Percentiles rank a stretch among this genome's conserved stretches.
Evolutionary conservation across 2,888 invertebrate genomes (phyloP).

Genomic region (Brenthis ino): DNA sequence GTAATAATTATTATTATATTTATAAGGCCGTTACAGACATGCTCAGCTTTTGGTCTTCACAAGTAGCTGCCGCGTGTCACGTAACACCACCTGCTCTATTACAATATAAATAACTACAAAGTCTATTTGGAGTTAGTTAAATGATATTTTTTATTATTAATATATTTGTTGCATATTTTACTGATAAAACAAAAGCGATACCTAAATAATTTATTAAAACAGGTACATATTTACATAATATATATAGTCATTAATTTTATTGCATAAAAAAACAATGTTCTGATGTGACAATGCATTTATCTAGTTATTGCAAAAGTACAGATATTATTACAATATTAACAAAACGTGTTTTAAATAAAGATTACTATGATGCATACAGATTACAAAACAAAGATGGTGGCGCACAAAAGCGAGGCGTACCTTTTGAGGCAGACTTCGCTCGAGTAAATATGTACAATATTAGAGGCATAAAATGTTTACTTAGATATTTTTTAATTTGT

Average conservation of each 20-base stretch:
- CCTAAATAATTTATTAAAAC: no score
- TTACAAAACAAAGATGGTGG: conserved; percentile 28
- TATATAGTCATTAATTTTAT: no score
- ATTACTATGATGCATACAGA: conserved; percentile 20
- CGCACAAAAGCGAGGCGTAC: conserved; percentile 23
- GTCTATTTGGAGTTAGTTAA: no score
- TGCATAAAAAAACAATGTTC: no score
- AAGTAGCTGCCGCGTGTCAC: no score
- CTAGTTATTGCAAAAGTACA: not conserved
- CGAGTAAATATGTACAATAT: conserved; percentile 27
- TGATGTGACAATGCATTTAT: no score
- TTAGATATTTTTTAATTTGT: conserved; percentile 21
- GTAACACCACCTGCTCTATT: no score
- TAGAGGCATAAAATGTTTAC: conserved; percentile 28
- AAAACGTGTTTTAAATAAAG: conserved; percentile 12
- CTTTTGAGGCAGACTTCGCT: conserved; percentile 27
- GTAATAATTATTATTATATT: not conserved
- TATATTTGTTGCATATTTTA: not conserved
- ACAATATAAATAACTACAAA: no score
- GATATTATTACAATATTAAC: conserved; percentile 15
- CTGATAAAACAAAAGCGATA: not conserved
- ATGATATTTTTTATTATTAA: no score
- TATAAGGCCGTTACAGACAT: not conserved
- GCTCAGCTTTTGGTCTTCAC: not conserved
- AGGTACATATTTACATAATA: no score